A percentile compares a stretch with the other conserved stretches of the same genome.
phyloP scores from a whole-genome alignment of 1,140 invertebrate species.

The Cydia splendana region DNA sequence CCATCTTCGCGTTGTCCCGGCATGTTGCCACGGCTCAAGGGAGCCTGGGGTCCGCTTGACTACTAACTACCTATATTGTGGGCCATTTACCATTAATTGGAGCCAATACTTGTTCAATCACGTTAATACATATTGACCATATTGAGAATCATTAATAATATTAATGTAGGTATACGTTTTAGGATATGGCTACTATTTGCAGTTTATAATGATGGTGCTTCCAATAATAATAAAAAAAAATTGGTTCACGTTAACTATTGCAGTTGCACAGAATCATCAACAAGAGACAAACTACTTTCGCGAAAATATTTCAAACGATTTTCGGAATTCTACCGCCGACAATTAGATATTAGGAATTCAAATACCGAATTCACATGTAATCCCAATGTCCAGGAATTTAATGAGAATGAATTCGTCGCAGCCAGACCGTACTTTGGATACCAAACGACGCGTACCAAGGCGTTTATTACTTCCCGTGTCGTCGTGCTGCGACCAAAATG shows the following conservation, averaged over 20 bases:
- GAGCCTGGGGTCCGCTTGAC: too few species aligned
- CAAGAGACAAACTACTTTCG: neutral
- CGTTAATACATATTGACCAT: too few species aligned
- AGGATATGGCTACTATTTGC: too few species aligned
- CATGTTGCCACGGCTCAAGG: too few species aligned
- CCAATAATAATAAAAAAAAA: too few species aligned
- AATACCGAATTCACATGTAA: slow-evolving; percentile 37
- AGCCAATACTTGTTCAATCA: neutral
- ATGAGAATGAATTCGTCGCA: slow-evolving; percentile 43
- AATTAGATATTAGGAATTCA: slow-evolving; percentile 32
- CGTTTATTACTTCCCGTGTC: slow-evolving; percentile 71
- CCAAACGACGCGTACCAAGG: slow-evolving; percentile 40
- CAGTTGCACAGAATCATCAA: too few species aligned
- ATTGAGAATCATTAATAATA: too few species aligned
- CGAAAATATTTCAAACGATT: neutral
- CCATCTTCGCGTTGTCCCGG: too few species aligned
- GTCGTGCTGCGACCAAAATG: slow-evolving; percentile 52
- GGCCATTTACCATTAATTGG: neutral
- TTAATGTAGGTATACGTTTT: too few species aligned
- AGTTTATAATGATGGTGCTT: too few species aligned
- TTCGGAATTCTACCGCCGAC: neutral
- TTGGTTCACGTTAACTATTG: too few species aligned
- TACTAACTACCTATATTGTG: neutral
- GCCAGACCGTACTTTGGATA: slow-evolving; percentile 41
- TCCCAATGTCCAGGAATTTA: slow-evolving; percentile 43